phyloP scores from a whole-genome alignment of 23 tunicate species.

The Botrylloides violaceus region DNA sequence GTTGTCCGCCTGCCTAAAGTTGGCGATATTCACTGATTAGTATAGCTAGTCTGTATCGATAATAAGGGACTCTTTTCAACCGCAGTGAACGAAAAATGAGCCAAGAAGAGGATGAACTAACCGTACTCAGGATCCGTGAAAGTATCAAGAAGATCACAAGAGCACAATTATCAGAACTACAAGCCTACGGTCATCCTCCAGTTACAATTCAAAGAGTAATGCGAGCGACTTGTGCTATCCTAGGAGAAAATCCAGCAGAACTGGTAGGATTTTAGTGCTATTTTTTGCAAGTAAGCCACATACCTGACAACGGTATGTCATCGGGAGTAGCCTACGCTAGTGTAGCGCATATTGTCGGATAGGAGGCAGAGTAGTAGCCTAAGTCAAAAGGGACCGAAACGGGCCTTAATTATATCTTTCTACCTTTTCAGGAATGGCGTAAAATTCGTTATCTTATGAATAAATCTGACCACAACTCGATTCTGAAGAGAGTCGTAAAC shows the following conservation, averaged over 20 bases:
- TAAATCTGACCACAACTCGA: slow-evolving; percentile 1
- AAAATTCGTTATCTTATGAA: slow-evolving; percentile 2
- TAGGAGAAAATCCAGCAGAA: slow-evolving; percentile 20
- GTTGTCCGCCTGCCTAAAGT: no score
- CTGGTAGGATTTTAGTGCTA: background rate
- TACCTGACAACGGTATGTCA: no score
- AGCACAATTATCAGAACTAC: slow-evolving; percentile 11
- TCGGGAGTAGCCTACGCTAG: no score
- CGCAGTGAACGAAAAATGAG: background rate
- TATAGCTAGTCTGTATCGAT: no score
- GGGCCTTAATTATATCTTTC: no score
- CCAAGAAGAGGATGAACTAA: background rate
- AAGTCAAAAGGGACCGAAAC: no score
- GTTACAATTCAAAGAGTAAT: slow-evolving; percentile 10
- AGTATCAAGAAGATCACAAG: slow-evolving; percentile 15
- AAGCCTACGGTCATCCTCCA: slow-evolving; percentile 26
- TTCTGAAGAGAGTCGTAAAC: background rate
- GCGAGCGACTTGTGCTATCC: slow-evolving; percentile 11
- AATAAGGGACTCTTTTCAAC: background rate
- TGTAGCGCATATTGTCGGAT: no score
- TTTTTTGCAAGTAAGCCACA: no score
- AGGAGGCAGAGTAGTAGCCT: no score
- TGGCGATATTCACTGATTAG: no score
- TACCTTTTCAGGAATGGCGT: slow-evolving; percentile 19
- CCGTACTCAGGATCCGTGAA: background rate